Percentiles rank a stretch among this genome's conserved stretches.
Conservation (phyloP, 2,113 vertebrate species). For the Epinephelus moara region DNA sequence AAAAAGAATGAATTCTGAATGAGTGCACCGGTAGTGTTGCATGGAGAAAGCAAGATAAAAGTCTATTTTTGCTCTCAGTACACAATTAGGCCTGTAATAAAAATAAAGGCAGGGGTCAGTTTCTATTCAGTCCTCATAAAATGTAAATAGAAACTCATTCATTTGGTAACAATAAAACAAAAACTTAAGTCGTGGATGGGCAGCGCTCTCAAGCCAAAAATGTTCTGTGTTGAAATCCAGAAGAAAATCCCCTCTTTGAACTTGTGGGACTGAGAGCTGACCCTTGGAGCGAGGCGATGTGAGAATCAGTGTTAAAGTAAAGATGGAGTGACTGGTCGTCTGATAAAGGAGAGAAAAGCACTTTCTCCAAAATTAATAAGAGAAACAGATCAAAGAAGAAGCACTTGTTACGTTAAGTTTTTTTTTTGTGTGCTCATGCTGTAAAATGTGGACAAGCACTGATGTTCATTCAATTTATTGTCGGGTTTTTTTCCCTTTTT, state of each 20-base stretch:
- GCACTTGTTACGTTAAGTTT: slow-evolving; percentile 55
- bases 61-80: slow-evolving; percentile 59
- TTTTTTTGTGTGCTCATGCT: slow-evolving; percentile 49
- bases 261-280: neutral
- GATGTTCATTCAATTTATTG: slow-evolving; percentile 49
- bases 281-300: neutral
- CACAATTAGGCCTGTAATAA: slow-evolving; percentile 6
- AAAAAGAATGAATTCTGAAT: slow-evolving; percentile 12
- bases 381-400: slow-evolving; percentile 47
- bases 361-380: neutral
- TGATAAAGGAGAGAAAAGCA: slow-evolving; percentile 12
- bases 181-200: neutral
- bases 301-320: slow-evolving; percentile 17
- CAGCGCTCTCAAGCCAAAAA: slow-evolving; percentile 31
- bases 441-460: slow-evolving; percentile 70
- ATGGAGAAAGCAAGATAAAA: slow-evolving; percentile 34
- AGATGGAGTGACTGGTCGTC: neutral
- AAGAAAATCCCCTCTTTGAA: neutral
- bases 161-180: slow-evolving; percentile 33
- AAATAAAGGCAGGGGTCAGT: neutral
- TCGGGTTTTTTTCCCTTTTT: slow-evolving; percentile 8
- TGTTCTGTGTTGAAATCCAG: neutral
- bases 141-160: slow-evolving; percentile 40
- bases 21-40: slow-evolving; percentile 6
- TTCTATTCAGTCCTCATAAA: neutral